Base-by-base conservation (phyloP, 2,888 invertebrate genomes). In the Chalcis sispes region DNA sequence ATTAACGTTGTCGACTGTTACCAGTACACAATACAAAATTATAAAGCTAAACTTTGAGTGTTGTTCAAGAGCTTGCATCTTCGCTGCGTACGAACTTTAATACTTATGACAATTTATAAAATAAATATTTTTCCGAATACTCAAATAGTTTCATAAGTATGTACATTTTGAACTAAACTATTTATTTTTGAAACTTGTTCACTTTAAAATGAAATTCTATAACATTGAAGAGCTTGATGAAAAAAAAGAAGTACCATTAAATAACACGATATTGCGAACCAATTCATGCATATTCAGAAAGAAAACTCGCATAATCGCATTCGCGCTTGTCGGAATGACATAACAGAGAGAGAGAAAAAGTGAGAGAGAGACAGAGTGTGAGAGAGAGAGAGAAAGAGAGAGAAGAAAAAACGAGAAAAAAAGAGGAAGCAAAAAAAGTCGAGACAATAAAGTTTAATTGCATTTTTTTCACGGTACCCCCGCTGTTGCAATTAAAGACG, bases 251-350 rank as follows among this genome's bases (percentile, higher is more conserved):
- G 15, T 15, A 42, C 7, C 42, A 8, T 15, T 13, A 50, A 50
- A 50, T 50, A 50, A 20, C 20, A 50, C 3, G 4, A 20, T 18
- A 20, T 36, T 18, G 1, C 42, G 13, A 42, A 15, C 42, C 42
- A 42, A 42, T 32, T 69, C 69, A 69, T 70, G 50, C 48, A 70
- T 70, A 70, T 70, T 70, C 70, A 52, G 7, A 8, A 0, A 46
- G 32, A 32, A 64, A 32, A 70, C n/a, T 27, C 36, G 70, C 70
- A 61, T 59, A 67, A 70, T 70, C 61, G 25, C 23, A 69, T 59
- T 69, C 59, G 36, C 70, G 20, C 40, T n/a, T 18, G 70, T 25
- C 50, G 20, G 27, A 20, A n/a, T n/a, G n/a, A n/a, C n/a, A n/a
- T n/a, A n/a, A n/a, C n/a, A 13, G 59, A 40, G 18, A 23, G 40